Evolutionary conservation across 1,140 invertebrate species (phyloP), one percentile per base, ranked within the genome.

Genomic region (Ceratina australensis): DNA sequence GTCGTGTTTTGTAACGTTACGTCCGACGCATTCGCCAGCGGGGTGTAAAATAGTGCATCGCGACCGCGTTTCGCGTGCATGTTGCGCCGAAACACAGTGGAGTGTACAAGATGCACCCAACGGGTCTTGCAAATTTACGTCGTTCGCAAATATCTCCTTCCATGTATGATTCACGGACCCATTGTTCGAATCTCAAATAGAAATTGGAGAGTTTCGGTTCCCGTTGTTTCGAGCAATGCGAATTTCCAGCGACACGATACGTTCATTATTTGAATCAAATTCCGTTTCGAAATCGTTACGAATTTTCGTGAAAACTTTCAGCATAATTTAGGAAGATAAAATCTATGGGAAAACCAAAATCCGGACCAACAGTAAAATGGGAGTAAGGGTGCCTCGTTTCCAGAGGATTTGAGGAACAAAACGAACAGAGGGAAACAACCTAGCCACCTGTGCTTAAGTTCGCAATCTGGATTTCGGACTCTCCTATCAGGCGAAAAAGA

Each of bases 31-130:
- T 78, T 59, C 75, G 68, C 75, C 68, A 56, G 18, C 75, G 56
- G 52, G 68, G 49, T 72, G 75, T 78, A 72, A 78, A 78, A 78
- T 78, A 78, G 49, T 78, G 68, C 57, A 20, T 20, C 15, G 49
- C 2, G 47, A 15, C 50, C 24, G 20, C 52, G 67, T 64, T 24
- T 2, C 49, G n/a, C 18, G 54, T 16, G 4, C 65, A 8, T 57
- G 54, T 75, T 59, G 24, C 13, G 16, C 24, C 50, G 18, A 22
- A 49, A 24, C 5, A 49, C 24, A n/a, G 12, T 28, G 15, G 18
- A 72, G 67, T 56, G 13, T 20, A 56, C 28, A 18, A 50, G 18
- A 10, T 56, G 26, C 28, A 47, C 22, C 50, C 26, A 78, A 71
- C 59, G 63, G 67, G 49, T 52, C 28, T 42, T 50, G 49, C 20